Evolutionary conservation across 2,797 vertebrate species (phyloP).

Genomic region (Naso thynnoides): DNA sequence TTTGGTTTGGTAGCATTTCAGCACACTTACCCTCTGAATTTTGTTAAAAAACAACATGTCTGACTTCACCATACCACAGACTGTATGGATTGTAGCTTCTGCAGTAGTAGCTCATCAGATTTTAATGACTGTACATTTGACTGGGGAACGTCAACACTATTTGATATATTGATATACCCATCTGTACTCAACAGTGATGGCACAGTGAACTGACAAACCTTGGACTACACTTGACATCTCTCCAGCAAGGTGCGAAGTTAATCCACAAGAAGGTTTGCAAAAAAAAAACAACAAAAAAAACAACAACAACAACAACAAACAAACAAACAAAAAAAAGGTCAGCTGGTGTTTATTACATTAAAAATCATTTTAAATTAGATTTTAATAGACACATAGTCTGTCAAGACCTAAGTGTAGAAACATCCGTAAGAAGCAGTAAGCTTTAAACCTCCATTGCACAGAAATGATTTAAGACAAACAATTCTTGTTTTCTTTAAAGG

Average conservation of each 20-base stretch:
- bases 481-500: neutral
- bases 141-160: too few relatives aligned
- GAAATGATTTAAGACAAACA: constrained; percentile 4
- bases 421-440: neutral
- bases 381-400: constrained; percentile 24
- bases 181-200: neutral
- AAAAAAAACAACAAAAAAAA: too few relatives aligned
- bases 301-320: too few relatives aligned
- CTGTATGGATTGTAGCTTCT: too few relatives aligned
- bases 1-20: too few relatives aligned
- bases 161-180: too few relatives aligned
- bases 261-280: neutral
- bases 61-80: too few relatives aligned
- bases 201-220: neutral
- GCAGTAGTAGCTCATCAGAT: too few relatives aligned
- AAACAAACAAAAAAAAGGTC: too few relatives aligned
- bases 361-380: constrained; percentile 4
- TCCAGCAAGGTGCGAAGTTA: neutral
- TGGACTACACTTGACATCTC: neutral
- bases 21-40: too few relatives aligned
- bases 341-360: neutral
- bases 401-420: constrained; percentile 1
- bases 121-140: too few relatives aligned
- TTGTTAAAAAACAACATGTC: too few relatives aligned
- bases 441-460: constrained; percentile 1